Base-by-base conservation (phyloP, 2,888 invertebrate species). In the Amiota mariae region DNA sequence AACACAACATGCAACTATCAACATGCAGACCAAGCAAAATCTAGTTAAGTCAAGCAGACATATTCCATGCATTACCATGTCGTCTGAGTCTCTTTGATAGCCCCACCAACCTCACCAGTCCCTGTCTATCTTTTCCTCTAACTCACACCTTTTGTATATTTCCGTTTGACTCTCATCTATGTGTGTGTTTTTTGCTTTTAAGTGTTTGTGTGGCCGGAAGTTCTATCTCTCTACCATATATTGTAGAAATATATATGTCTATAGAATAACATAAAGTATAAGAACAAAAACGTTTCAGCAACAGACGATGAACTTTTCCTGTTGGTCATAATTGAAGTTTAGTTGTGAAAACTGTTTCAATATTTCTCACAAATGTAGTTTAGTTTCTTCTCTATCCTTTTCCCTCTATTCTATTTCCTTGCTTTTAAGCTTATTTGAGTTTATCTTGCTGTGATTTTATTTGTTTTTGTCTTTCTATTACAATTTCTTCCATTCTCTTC, bases 301-400 rank as follows among this genome's bases (percentile, higher is more conserved):
- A 6, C 36, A 36, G 36, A 36, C 36, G 36, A 56, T 59, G 10
- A 59, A 24, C 24, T n/a, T 57, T 59, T 59, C 6, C 12, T 18
- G 59, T 59, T 59, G 59, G 24, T n/a, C 24, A 46, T 36, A 63
- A 63, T 63, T 63, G 63, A 63, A 63, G 63, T 63, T 63, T 13
- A 63, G 46, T 36, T 63, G 12, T 11, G 63, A 3, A 63, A 63
- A 36, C n/a, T 63, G 63, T 63, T 63, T 13, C 59, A n/a, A 59
- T 18, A 20, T 18, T 36, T 18, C 20, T 59, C 24, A 24, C 18
- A 46, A 24, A 63, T 36, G 13, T 63, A 63, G 24, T 36, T 61
- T 36, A 1, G 6, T 20, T 20, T 1, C 61, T 8, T 20, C 20
- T 54, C 12, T n/a, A n/a, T n/a, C 12, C 54, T n/a, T 3, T 54